Evolutionary conservation across 2,113 vertebrate genomes (phyloP).

Genomic region (Scophthalmus maximus): DNA sequence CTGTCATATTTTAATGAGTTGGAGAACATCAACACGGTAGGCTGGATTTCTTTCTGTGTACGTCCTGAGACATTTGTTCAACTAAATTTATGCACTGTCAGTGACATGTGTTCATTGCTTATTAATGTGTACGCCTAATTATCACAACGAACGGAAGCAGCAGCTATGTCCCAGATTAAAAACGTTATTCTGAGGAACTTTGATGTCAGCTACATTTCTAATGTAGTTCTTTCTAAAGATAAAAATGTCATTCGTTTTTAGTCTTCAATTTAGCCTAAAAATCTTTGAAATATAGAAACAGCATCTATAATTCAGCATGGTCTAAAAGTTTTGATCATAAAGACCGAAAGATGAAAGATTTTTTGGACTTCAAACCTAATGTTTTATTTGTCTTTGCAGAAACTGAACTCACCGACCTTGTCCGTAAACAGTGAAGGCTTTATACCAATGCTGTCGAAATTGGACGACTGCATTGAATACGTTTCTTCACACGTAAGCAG

Average conservation of each 20-base stretch:
- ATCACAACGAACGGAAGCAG: not conserved
- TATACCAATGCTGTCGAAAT: constrained; percentile 95
- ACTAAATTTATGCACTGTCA: not conserved
- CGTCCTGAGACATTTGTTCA: not conserved
- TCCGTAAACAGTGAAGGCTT: constrained; percentile 98
- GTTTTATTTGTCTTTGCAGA: constrained; percentile 82
- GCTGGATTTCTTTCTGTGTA: constrained; percentile 33
- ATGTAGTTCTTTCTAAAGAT: not conserved
- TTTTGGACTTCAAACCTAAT: not conserved
- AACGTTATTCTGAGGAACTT: not conserved
- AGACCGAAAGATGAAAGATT: not conserved
- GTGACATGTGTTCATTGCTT: not conserved
- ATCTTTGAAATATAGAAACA: not conserved
- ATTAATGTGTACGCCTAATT: not conserved
- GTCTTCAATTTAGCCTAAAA: no score
- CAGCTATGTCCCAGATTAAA: not conserved
- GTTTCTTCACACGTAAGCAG: constrained; percentile 95
- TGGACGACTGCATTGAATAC: constrained; percentile 97
- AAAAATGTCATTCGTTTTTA: no score
- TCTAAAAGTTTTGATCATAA: constrained; percentile 12
- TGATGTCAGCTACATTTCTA: not conserved
- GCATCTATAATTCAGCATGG: not conserved
- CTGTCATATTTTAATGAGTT: constrained; percentile 98
- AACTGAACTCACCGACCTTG: constrained; percentile 93
- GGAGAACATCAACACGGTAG: constrained; percentile 96